These are phyloP conservation scores for Drosophila tanythrix DNA, from an alignment of 2,888 invertebrate genomes.

Conservation along the genomic window DNA sequence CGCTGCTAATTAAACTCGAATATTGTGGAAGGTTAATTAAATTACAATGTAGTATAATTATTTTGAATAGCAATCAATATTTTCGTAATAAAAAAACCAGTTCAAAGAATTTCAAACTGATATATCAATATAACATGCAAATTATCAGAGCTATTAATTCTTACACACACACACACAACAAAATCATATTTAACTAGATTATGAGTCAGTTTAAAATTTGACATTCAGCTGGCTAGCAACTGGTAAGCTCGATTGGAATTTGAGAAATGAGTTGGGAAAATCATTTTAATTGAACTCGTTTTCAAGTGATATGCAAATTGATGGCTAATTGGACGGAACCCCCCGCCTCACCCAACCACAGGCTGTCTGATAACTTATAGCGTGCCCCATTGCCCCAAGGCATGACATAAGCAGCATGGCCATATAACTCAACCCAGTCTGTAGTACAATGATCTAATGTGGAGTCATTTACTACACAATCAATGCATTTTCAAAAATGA, in stretches of 20 bases:
- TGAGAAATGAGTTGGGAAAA: constrained; percentile 17
- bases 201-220: constrained; percentile 6
- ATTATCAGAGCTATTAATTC: background rate
- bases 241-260: constrained; percentile 10
- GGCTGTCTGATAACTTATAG: constrained; percentile 25
- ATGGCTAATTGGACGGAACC: constrained; percentile 44
- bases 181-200: constrained; percentile 3
- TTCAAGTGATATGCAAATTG: constrained; percentile 68
- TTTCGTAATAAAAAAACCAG: background rate
- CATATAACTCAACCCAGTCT: constrained; percentile 11
- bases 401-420: constrained; percentile 55
- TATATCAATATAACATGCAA: background rate
- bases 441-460: constrained; percentile 60
- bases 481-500: constrained; percentile 74
- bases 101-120: background rate
- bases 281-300: constrained; percentile 72
- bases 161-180: background rate
- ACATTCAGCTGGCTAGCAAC: background rate
- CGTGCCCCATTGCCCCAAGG: constrained; percentile 10
- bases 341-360: background rate
- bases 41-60: background rate
- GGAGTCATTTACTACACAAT: constrained; percentile 55
- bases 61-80: background rate
- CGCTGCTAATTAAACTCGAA: background rate
- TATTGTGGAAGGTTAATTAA: background rate